These are phyloP conservation scores for Sus cebifrons DNA, from an alignment of 2,797 vertebrate species.

Conservation along the genomic window DNA sequence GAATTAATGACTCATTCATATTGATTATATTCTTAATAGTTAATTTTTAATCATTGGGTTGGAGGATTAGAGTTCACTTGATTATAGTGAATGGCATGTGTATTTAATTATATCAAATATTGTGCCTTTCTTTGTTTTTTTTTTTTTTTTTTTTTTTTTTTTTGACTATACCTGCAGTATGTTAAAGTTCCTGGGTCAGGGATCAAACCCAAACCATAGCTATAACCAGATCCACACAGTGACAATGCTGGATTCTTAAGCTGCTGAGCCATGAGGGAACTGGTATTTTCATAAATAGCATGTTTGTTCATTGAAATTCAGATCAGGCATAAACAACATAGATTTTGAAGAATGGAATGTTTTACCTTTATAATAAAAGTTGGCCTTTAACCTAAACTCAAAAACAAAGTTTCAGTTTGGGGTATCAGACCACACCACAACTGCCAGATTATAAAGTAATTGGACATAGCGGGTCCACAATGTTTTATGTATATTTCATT, in stretches of 20 bases:
- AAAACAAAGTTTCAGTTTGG: conserved; percentile 67
- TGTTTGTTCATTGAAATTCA: conserved; percentile 57
- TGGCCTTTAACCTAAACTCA: conserved; percentile 74
- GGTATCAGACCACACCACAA: background rate
- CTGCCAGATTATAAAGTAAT: conserved; percentile 55
- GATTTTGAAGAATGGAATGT: conserved; percentile 75
- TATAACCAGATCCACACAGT: no score
- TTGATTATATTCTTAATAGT: conserved; percentile 21
- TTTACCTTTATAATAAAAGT: conserved; percentile 85
- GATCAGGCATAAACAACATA: background rate
- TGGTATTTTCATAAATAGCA: background rate
- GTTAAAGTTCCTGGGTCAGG: no score
- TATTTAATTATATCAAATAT: conserved; percentile 28
- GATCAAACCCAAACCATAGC: no score
- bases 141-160: no score
- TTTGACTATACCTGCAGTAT: no score
- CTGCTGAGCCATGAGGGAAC: no score
- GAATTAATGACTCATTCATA: conserved; percentile 18
- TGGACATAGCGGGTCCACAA: conserved; percentile 73
- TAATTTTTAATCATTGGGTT: conserved; percentile 23
- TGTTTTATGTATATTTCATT: conserved; percentile 85
- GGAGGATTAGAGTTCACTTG: background rate
- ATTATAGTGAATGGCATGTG: background rate
- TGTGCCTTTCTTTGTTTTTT: background rate
- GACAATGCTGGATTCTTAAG: no score